These are phyloP conservation scores for Phrynocephalus versicolor DNA, from an alignment of 2,113 vertebrate genomes.

Conservation along the genomic window DNA sequence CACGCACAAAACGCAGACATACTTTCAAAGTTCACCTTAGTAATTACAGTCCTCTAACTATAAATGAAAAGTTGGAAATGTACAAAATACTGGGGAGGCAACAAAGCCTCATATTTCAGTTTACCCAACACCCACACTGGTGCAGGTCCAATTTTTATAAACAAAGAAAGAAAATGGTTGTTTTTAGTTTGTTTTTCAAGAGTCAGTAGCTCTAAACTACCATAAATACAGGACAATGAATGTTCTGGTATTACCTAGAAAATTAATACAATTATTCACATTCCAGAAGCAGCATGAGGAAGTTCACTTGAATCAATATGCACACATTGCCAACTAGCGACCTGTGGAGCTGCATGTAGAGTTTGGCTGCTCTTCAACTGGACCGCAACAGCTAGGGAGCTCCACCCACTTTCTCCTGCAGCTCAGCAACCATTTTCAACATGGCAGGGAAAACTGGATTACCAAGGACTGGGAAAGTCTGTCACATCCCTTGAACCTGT, in stretches of 20 bases:
- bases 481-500: no score
- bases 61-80: not conserved
- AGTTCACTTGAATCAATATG: not conserved
- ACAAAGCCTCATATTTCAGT: not conserved
- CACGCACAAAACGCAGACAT: not conserved
- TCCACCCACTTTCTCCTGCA: not conserved
- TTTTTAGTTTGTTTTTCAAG: not conserved
- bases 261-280: not conserved
- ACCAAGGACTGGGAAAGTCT: no score
- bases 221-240: not conserved
- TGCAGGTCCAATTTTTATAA: not conserved
- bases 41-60: constrained; percentile 23
- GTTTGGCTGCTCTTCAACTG: not conserved
- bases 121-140: not conserved
- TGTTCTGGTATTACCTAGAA: not conserved
- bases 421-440: not conserved
- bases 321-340: not conserved
- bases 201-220: constrained; percentile 13
- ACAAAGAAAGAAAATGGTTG: not conserved
- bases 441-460: not conserved
- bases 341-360: not conserved
- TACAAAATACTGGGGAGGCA: not conserved
- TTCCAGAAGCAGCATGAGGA: constrained; percentile 8
- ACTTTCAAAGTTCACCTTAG: constrained; percentile 5
- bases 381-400: not conserved